Percentiles rank a stretch among this genome's conserved stretches.
Evolutionary conservation across 2,113 vertebrate species (phyloP).

Genomic region (Neodontobutis hainanensis): DNA sequence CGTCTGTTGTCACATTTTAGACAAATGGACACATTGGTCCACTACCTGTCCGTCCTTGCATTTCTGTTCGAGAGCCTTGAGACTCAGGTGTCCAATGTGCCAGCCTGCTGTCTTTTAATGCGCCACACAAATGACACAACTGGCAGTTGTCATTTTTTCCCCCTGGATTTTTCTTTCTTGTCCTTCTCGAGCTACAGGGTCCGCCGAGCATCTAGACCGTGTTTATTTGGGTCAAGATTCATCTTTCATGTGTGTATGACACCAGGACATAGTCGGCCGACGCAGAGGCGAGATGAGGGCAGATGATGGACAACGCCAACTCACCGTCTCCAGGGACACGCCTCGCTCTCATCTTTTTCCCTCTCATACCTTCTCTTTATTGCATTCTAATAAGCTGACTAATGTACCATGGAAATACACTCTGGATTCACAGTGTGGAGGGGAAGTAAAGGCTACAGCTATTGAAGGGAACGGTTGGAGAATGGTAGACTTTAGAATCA

Average conservation of each 20-base stretch:
- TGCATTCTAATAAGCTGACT: slow-evolving; percentile 98
- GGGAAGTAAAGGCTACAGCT: slow-evolving; percentile 29
- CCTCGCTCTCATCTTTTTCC: slow-evolving; percentile 80
- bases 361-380: slow-evolving; percentile 66
- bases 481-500: slow-evolving; percentile 8
- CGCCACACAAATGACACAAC: slow-evolving; percentile 83
- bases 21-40: slow-evolving; percentile 64
- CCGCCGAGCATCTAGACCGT: slow-evolving; percentile 81
- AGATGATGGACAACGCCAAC: slow-evolving; percentile 94
- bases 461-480: slow-evolving; percentile 14
- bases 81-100: slow-evolving; percentile 85
- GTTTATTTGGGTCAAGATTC: slow-evolving; percentile 99
- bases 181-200: slow-evolving; percentile 61
- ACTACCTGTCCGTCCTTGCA: slow-evolving; percentile 88
- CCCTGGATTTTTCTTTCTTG: slow-evolving; percentile 1
- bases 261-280: slow-evolving; percentile 93
- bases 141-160: slow-evolving; percentile 71
- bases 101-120: slow-evolving; percentile 73
- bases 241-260: slow-evolving; percentile 95
- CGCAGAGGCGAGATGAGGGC: slow-evolving; percentile 92
- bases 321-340: slow-evolving; percentile 88
- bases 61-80: slow-evolving; percentile 84
- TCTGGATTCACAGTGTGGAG: slow-evolving; percentile 77
- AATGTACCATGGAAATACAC: slow-evolving; percentile 99
- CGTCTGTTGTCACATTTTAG: slow-evolving; percentile 57